phyloP scores from a whole-genome alignment of 2,888 invertebrate genomes.

The Drosophila kuntzei region DNA sequence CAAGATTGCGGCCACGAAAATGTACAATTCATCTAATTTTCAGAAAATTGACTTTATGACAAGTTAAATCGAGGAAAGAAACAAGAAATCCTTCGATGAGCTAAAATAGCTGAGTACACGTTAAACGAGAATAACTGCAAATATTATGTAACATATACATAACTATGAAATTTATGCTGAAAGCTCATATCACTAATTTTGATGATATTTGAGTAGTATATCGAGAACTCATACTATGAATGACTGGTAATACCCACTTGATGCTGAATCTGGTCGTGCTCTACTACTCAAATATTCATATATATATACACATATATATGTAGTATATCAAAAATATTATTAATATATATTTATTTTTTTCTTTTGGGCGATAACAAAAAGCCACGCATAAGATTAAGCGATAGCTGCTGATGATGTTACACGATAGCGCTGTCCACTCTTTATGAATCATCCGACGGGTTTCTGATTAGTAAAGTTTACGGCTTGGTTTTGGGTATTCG shows the following conservation, averaged over 20 bases:
- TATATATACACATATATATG: slow-evolving; percentile 7
- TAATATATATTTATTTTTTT: slow-evolving; percentile 4
- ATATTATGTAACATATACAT: too few relatives aligned
- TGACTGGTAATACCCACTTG: slow-evolving; percentile 11
- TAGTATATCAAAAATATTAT: slow-evolving; percentile 2
- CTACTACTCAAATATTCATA: not conserved
- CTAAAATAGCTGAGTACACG: not conserved
- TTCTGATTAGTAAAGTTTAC: slow-evolving; percentile 34
- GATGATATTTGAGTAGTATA: slow-evolving; percentile 1
- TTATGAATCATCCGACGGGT: slow-evolving; percentile 55
- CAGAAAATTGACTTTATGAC: not conserved
- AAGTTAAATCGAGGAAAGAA: not conserved
- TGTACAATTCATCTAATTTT: not conserved
- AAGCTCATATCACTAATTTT: not conserved
- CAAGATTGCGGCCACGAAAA: not conserved
- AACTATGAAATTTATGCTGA: not conserved
- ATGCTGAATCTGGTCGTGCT: slow-evolving; percentile 14
- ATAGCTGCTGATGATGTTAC: slow-evolving; percentile 53
- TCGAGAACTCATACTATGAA: slow-evolving; percentile 20
- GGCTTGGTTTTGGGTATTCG: not conserved
- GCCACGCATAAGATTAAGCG: slow-evolving; percentile 60
- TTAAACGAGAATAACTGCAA: not conserved
- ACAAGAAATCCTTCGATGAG: not conserved
- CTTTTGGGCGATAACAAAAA: slow-evolving; percentile 45
- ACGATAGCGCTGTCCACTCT: slow-evolving; percentile 32